Percentiles rank a stretch among this genome's conserved stretches.
Evolutionary conservation across 2,113 vertebrate species (phyloP).

Genomic region (Brienomyrus longianalis): DNA sequence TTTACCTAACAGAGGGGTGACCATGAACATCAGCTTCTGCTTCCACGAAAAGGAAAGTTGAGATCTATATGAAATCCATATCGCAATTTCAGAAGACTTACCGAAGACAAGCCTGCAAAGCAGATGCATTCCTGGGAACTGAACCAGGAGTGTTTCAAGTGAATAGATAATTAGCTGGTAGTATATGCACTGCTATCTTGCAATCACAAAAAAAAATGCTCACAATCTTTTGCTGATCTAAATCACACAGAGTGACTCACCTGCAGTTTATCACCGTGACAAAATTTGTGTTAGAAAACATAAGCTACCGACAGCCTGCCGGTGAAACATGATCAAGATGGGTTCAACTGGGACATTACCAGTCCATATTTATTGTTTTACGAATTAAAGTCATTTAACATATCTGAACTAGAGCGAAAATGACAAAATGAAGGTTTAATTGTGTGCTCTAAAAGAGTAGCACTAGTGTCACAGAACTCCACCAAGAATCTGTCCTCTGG

Average conservation of each 20-base stretch:
- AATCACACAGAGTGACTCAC: background rate
- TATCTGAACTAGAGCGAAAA: background rate
- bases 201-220: background rate
- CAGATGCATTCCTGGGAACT: background rate
- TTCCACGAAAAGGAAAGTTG: background rate
- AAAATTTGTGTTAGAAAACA: background rate
- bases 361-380: background rate
- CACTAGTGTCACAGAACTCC: background rate
- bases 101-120: background rate
- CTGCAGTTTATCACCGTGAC: background rate
- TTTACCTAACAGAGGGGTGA: background rate
- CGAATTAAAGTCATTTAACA: background rate
- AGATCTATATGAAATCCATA: background rate
- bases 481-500: background rate
- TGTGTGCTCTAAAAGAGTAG: background rate
- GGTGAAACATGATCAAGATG: background rate
- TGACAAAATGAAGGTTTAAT: background rate
- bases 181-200: background rate
- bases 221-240: background rate
- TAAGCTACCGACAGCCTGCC: background rate
- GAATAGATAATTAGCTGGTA: background rate
- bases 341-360: background rate
- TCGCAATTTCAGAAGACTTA: background rate
- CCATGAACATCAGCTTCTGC: background rate
- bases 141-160: background rate